A percentile compares a stretch with the other conserved stretches of the same genome.
phyloP scores from a whole-genome alignment of 1,140 invertebrate genomes.

The Dinothrombium tinctorium region DNA sequence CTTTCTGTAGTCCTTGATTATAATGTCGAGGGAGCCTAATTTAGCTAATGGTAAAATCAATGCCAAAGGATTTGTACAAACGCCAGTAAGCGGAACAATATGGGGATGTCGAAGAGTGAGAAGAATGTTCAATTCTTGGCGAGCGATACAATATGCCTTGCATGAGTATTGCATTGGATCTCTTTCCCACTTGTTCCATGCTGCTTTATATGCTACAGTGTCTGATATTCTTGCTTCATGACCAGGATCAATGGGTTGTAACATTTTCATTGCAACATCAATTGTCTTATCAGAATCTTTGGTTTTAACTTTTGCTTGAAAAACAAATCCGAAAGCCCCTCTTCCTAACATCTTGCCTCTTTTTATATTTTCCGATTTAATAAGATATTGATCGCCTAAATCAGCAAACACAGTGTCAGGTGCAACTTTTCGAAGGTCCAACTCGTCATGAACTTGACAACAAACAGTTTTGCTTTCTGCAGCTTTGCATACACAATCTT shows the following conservation, averaged over 20 bases:
- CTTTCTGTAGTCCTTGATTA: conserved; percentile 52
- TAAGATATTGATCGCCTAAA: conserved; percentile 47
- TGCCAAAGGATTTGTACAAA: conserved; percentile 70
- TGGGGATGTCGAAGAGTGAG: conserved; percentile 78
- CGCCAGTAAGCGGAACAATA: conserved; percentile 73
- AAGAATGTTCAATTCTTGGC: conserved; percentile 82
- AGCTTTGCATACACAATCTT: conserved; percentile 76
- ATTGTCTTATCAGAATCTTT: not conserved
- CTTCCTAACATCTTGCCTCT: conserved; percentile 59
- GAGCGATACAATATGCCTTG: conserved; percentile 79
- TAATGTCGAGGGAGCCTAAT: conserved; percentile 57
- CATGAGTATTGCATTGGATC: conserved; percentile 73
- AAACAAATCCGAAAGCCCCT: conserved; percentile 93
- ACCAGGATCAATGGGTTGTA: conserved; percentile 75
- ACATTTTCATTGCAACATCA: conserved; percentile 79
- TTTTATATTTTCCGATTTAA: conserved; percentile 50
- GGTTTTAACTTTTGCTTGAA: conserved; percentile 45
- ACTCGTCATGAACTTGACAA: conserved; percentile 47
- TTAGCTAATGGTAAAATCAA: conserved; percentile 75
- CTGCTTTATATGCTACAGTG: conserved; percentile 51
- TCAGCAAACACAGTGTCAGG: conserved; percentile 73
- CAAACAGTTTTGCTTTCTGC: conserved; percentile 39
- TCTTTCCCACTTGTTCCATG: conserved; percentile 64
- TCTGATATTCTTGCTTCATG: conserved; percentile 43
- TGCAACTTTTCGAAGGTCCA: conserved; percentile 43